phyloP scores from a whole-genome alignment of 1,140 invertebrate genomes.

The Drepana arcuata region DNA sequence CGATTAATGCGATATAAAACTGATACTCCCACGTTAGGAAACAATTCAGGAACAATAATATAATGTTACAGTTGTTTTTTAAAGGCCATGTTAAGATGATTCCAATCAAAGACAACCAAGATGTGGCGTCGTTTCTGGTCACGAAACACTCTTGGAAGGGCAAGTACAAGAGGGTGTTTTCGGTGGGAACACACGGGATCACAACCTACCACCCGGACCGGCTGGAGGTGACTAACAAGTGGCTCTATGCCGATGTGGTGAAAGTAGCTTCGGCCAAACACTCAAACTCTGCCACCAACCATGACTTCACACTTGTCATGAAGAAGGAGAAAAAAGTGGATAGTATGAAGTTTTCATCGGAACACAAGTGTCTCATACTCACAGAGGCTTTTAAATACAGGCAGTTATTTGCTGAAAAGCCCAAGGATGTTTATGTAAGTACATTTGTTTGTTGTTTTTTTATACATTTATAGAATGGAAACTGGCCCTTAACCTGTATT shows the following conservation, averaged over 20 bases:
- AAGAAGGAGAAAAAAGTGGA: slow-evolving; percentile 93
- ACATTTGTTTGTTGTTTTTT: no score
- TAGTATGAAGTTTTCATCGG: slow-evolving; percentile 97
- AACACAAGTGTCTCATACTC: slow-evolving; percentile 92
- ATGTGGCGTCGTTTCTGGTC: slow-evolving; percentile 94
- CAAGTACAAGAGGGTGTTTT: slow-evolving; percentile 98
- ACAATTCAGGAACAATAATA: no score
- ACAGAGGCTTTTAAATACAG: slow-evolving; percentile 91
- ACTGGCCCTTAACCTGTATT: no score
- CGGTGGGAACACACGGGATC: slow-evolving; percentile 94
- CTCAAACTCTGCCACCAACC: slow-evolving; percentile 58
- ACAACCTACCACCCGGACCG: slow-evolving; percentile 97
- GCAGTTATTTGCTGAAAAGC: slow-evolving; percentile 84
- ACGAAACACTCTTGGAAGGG: slow-evolving; percentile 98
- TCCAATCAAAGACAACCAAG: slow-evolving; percentile 89
- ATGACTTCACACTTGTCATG: slow-evolving; percentile 90
- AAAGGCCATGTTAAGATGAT: slow-evolving; percentile 80
- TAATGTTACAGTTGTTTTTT: no score
- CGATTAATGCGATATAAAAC: no score
- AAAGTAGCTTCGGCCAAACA: slow-evolving; percentile 79
- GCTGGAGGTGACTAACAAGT: slow-evolving; percentile 95
- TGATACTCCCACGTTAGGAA: no score
- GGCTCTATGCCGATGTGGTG: slow-evolving; percentile 88
- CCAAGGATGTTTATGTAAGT: slow-evolving; percentile 81
- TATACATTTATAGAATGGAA: no score